Percentiles rank a stretch among this genome's conserved stretches.
Conservation (phyloP, 2,113 vertebrate genomes). For the Leucosticte australis region DNA sequence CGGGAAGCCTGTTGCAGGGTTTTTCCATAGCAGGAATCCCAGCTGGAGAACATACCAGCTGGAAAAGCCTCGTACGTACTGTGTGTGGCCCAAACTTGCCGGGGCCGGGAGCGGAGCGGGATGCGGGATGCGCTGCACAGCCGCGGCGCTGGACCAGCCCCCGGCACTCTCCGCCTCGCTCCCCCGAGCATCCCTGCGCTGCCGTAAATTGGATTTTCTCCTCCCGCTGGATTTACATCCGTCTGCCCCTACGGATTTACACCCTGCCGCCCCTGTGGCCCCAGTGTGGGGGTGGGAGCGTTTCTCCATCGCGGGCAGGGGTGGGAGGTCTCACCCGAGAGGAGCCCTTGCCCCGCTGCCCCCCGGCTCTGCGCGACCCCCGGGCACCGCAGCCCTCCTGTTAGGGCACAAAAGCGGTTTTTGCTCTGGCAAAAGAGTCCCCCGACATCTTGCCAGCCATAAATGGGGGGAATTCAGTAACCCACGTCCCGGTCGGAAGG, state of each 20-base stretch:
- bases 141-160: background rate
- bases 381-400: background rate
- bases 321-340: background rate
- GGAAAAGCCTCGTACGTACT: background rate
- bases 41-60: fast-evolving
- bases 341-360: background rate
- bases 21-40: background rate
- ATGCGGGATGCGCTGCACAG: background rate
- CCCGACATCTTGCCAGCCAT: background rate
- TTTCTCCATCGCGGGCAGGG: background rate
- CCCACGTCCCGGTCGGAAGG: background rate
- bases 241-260: background rate
- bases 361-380: background rate
- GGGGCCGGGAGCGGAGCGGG: background rate
- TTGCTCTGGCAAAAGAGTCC: background rate
- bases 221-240: background rate
- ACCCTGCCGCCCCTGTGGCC: background rate
- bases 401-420: background rate
- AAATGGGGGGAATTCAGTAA: background rate
- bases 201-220: background rate
- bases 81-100: background rate
- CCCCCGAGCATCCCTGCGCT: background rate
- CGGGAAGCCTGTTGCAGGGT: background rate
- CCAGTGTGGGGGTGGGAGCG: background rate
- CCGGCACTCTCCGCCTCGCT: background rate